These are phyloP conservation scores for Clarias fuscus DNA, from an alignment of 2,797 vertebrate species.

Conservation along the genomic window DNA sequence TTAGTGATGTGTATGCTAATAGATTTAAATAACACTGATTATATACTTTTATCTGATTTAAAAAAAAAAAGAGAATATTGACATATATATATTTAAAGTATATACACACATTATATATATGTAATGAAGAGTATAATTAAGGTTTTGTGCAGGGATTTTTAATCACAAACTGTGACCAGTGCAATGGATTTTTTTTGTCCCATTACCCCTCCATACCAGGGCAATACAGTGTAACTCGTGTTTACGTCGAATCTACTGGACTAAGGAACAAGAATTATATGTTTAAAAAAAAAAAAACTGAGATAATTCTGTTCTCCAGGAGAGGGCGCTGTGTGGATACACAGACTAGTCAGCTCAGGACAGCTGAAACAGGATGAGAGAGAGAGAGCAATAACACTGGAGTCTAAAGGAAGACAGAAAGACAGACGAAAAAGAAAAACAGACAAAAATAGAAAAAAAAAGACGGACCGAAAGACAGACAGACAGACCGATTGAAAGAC, in stretches of 20 bases:
- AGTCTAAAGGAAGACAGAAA: background rate
- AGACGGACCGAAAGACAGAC: too few species aligned
- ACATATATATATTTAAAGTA: background rate
- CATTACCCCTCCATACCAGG: conserved; percentile 5
- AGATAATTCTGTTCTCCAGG: background rate
- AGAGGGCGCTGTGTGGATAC: conserved; percentile 15
- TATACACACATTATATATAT: conserved; percentile 7
- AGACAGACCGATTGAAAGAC: too few species aligned
- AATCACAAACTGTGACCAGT: conserved; percentile 64
- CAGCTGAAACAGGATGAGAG: background rate
- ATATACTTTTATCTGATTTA: background rate
- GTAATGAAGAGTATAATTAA: conserved; percentile 13
- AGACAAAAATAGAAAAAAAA: background rate
- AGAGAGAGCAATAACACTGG: background rate
- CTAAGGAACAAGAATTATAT: background rate
- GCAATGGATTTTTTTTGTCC: background rate
- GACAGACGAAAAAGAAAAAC: background rate
- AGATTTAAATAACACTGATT: conserved; percentile 46
- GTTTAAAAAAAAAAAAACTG: too few species aligned
- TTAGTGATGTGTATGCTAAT: conserved; percentile 66
- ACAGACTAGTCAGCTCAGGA: conserved; percentile 1
- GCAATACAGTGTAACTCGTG: conserved; percentile 12
- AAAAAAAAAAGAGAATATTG: background rate
- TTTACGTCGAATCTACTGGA: background rate
- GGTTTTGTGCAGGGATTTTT: conserved; percentile 70